Evolutionary conservation across 2,797 vertebrate species (phyloP).

Genomic region (Tachyglossus aculeatus): DNA sequence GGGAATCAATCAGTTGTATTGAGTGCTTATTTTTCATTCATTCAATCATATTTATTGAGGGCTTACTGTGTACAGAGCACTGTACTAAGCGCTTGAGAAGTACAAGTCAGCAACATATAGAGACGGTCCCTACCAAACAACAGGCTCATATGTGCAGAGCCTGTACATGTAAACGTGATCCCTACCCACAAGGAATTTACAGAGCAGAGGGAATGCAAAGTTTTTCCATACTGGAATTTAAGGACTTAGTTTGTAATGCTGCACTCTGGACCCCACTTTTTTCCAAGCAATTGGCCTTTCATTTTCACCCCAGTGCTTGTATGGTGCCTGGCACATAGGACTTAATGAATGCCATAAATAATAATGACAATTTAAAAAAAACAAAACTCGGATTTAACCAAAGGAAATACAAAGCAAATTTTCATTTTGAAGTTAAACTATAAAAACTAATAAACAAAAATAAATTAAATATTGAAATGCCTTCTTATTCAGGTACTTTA

Average conservation of each 20-base stretch:
- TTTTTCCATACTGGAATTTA: conserved; percentile 70
- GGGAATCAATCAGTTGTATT: too few species aligned
- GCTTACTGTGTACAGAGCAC: too few species aligned
- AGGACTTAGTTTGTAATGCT: conserved; percentile 62
- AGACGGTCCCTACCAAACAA: too few species aligned
- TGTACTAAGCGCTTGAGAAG: too few species aligned
- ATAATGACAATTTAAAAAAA: too few species aligned
- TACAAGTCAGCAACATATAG: too few species aligned
- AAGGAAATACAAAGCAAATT: conserved; percentile 21
- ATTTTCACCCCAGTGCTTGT: conserved; percentile 71
- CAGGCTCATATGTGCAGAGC: too few species aligned
- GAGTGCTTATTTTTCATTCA: too few species aligned
- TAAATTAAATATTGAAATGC: background rate
- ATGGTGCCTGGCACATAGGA: conserved; percentile 63
- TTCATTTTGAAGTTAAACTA: conserved; percentile 20
- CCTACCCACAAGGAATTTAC: too few species aligned
- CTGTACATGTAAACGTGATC: too few species aligned
- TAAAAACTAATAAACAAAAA: background rate
- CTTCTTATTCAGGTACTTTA: conserved; percentile 7
- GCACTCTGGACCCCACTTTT: conserved; percentile 69
- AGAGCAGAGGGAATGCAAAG: conserved; percentile 71
- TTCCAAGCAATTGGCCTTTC: conserved; percentile 77
- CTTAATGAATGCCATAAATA: background rate
- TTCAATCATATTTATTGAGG: too few species aligned
- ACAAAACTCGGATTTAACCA: background rate